Base-by-base conservation (phyloP, 2,888 invertebrate genomes). In the Coelogynopora nodosa region DNA sequence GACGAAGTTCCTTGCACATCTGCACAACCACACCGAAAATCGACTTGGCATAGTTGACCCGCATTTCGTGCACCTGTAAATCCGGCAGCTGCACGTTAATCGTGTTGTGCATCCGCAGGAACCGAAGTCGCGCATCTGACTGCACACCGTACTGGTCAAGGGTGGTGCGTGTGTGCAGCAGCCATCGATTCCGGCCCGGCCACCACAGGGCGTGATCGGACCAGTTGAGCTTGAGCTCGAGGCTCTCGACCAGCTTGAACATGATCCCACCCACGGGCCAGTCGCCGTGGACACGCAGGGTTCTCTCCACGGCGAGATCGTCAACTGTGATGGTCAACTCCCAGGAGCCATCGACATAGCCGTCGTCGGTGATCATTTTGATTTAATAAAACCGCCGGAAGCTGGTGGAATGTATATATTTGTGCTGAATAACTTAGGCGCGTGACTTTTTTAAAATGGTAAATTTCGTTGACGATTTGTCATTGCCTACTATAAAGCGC, bases 181-280 rank as follows among this genome's bases (percentile, higher is more conserved):
- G 93, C 99, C 99, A 99, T 90, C 94, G 94, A 93, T 98, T 97
- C 90, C 95, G 94, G 30, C 94, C 95, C 0, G 98, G 98, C 99
- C 98, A 99, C 97, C 98, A 99, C 0, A 99, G 94, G 0, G 97
- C 98, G 93, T 98, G 98, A 92, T 99, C 98, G 74, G 98, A 98
- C 98, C 98, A 99, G 92, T 99, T 98, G 87, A 67, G 80, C 5
- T 87, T 67, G 2, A 10, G 26, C 23, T 87, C 30, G 18, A 86
- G 23, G 27, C 96, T 95, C 92, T 97, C 97, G 87, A 97, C 98
- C 89, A 98, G 94, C 92, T 95, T 95, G 90, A 98, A 94, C 98
- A 99, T 98, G 89, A 99, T 96, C 90, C 98, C 98, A 88, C 98
- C 98, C 92, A 98, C 96, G 92, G 98, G 97, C 91, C 96, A 94